These are phyloP conservation scores for Carollia perspicillata DNA, from an alignment of 2,113 vertebrate genomes.

Conservation along the genomic window DNA sequence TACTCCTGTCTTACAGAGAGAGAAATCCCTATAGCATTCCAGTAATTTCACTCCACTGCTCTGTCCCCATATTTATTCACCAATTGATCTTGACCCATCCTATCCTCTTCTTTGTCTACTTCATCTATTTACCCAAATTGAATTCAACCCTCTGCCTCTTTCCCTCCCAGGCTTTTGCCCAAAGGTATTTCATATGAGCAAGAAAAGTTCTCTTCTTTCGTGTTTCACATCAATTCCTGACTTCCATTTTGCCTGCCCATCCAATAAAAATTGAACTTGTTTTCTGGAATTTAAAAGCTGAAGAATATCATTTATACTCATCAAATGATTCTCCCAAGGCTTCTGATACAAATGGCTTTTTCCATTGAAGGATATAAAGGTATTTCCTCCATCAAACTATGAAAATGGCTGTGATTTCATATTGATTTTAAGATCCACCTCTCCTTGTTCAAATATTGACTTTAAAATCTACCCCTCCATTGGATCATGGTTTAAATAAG, in stretches of 20 bases:
- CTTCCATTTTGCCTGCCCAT: neutral
- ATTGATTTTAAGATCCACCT: neutral
- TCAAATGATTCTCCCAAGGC: neutral
- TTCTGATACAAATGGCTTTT: neutral
- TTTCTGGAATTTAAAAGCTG: neutral
- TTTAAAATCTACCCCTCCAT: neutral
- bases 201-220: neutral
- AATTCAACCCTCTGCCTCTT: neutral
- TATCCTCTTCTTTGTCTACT: neutral
- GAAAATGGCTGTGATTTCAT: neutral
- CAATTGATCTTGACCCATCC: neutral
- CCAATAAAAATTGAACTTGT: neutral
- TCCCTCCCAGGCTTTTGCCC: neutral
- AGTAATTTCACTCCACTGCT: neutral
- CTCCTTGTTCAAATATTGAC: neutral
- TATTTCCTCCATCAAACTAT: neutral
- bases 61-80: neutral
- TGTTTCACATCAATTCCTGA: neutral
- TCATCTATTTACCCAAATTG: neutral
- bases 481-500: neutral
- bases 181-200: neutral
- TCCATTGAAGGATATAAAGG: neutral
- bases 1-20: neutral
- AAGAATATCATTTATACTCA: neutral
- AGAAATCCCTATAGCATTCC: neutral